Conservation (phyloP, 1,140 invertebrate species). For the Zaprionus inermis region DNA sequence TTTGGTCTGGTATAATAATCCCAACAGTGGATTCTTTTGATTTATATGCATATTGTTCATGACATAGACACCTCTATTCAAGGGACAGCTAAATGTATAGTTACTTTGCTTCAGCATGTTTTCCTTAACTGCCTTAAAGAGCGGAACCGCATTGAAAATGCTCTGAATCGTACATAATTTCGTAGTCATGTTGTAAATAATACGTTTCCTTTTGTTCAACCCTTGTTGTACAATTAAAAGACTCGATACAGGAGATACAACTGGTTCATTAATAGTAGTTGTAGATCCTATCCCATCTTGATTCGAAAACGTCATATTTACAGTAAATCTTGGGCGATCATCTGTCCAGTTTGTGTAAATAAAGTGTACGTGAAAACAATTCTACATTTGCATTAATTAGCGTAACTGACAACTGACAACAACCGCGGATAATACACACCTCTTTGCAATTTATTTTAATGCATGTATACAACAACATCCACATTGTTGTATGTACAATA, state of each 20-base stretch:
- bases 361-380: slow-evolving; percentile 54
- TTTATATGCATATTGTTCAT: slow-evolving; percentile 69
- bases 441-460: slow-evolving; percentile 46
- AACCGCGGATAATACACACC: slow-evolving; percentile 28
- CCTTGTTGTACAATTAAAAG: slow-evolving; percentile 49
- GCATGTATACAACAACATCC: slow-evolving; percentile 19
- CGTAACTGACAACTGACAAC: no score
- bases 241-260: slow-evolving; percentile 50
- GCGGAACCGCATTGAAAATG: slow-evolving; percentile 62
- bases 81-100: slow-evolving; percentile 63
- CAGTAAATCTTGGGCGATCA: slow-evolving; percentile 56
- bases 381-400: slow-evolving; percentile 29
- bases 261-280: slow-evolving; percentile 63
- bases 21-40: slow-evolving; percentile 59
- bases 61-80: slow-evolving; percentile 59
- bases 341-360: slow-evolving; percentile 69
- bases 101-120: slow-evolving; percentile 66
- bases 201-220: slow-evolving; percentile 34
- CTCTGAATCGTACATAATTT: slow-evolving; percentile 60
- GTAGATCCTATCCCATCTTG: slow-evolving; percentile 52
- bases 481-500: slow-evolving; percentile 6
- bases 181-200: slow-evolving; percentile 66
- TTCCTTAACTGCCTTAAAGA: slow-evolving; percentile 67
- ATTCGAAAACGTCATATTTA: slow-evolving; percentile 73
- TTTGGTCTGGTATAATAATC: slow-evolving; percentile 57